Evolutionary conservation across 2,888 invertebrate species (phyloP).

Genomic region (Volucella bombylans): DNA sequence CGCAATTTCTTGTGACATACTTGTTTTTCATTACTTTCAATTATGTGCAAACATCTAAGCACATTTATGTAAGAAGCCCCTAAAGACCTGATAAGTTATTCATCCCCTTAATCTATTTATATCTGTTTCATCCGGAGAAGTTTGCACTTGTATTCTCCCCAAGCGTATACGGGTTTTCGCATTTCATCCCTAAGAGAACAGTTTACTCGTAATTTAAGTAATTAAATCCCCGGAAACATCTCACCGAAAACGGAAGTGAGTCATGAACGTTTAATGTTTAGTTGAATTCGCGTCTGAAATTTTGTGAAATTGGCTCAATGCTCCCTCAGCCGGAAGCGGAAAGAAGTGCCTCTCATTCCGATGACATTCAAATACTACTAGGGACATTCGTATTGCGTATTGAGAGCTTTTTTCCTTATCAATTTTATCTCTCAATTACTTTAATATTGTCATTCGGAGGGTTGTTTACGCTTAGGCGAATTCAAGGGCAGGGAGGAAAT

Average conservation of each 20-base stretch:
- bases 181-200: neutral
- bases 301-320: neutral
- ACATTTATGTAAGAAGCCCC: slow-evolving; percentile 1
- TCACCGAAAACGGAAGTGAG: neutral
- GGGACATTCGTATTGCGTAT: neutral
- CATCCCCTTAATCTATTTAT: slow-evolving; percentile 5
- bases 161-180: neutral
- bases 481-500: neutral
- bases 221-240: neutral
- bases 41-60: neutral
- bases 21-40: neutral
- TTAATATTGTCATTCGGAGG: slow-evolving; percentile 7
- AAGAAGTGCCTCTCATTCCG: neutral
- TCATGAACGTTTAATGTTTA: neutral
- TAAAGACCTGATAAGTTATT: slow-evolving; percentile 8
- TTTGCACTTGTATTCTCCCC: neutral
- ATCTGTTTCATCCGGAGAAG: neutral
- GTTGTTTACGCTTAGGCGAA: neutral
- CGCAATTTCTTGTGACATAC: too few species aligned
- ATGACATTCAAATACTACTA: neutral
- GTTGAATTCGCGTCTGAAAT: slow-evolving; percentile 6
- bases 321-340: neutral
- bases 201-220: neutral
- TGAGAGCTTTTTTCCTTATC: neutral
- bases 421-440: neutral